Conservation (phyloP, 2,888 invertebrate species). For the Drosophila paranaensis region DNA sequence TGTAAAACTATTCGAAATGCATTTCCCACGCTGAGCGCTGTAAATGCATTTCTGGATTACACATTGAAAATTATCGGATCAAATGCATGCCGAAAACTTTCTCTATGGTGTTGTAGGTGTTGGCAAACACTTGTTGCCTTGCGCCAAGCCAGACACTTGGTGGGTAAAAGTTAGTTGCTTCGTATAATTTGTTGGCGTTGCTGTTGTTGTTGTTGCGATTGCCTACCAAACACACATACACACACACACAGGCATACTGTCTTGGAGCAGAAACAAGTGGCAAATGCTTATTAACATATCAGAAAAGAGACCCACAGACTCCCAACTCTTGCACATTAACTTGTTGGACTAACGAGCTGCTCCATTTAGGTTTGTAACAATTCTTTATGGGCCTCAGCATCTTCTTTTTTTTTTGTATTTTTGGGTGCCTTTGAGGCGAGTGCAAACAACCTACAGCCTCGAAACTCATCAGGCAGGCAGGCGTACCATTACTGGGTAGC, state of each 20-base stretch:
- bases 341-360: conserved; percentile 77
- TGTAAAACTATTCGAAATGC: conserved; percentile 17
- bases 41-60: conserved; percentile 55
- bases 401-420: conserved; percentile 12
- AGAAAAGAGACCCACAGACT: conserved; percentile 50
- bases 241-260: conserved; percentile 10
- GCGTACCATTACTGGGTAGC: conserved; percentile 38
- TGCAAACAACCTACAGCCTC: conserved; percentile 46
- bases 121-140: conserved; percentile 72
- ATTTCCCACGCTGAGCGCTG: conserved; percentile 67
- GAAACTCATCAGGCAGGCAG: conserved; percentile 50
- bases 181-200: conserved; percentile 66
- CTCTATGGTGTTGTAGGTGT: conserved; percentile 70
- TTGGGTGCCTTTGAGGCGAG: conserved; percentile 20
- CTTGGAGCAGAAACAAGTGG: conserved; percentile 61
- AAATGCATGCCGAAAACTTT: conserved; percentile 64
- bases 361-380: conserved; percentile 81
- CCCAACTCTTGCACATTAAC: conserved; percentile 69
- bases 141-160: conserved; percentile 50
- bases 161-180: conserved; percentile 39
- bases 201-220: conserved; percentile 9
- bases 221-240: conserved; percentile 27
- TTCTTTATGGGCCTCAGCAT: conserved; percentile 72
- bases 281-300: conserved; percentile 79
- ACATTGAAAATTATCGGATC: conserved; percentile 44